Evolutionary conservation across 2,113 vertebrate species (phyloP), one percentile per base, ranked within the genome.

Genomic region (Axis porcinus): DNA sequence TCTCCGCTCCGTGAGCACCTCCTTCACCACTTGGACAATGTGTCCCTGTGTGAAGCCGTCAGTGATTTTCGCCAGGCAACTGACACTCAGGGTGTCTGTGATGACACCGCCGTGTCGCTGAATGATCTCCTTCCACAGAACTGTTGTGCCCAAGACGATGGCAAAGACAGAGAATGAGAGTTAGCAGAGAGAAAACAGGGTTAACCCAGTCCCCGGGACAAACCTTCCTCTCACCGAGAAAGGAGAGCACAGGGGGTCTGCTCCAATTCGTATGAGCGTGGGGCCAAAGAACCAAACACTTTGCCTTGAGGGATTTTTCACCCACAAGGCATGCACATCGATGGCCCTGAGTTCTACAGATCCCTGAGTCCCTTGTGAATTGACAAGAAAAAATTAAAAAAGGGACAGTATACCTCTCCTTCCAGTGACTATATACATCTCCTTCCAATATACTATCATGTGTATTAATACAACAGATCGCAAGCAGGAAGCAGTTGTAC

Each of bases 11-110:
- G 93, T 99, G 40, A 99, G 98, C 92, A 99, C 99, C 0, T 36
- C 36, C 17, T 97, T 97, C 2, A 99, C 98, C 0, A 97, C 98
- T 5, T 95, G 94, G 50, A 99, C 45, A 0, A 99, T 97, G 43
- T 98, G 98, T 1, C 99, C 99, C 28, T 99, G 99, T 0, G 99
- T 99, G 98, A 99, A 99, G 90, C 99, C 99, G 0, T 99, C 99
- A 0, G 99, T 99, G 64, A 99, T 86, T 15, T 98, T 99, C 0
- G 99, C 99, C 36, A 99, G 98, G 93, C 98, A 99, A 70, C 99
- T 99, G 1, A 99, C 30, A 87, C 98, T 99, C 98, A 99, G 5
- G 2, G 89, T 36, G 2, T 60, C 94, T 4, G 97, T 98, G 55
- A 99, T 43, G 0, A 30, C 10, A 4, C 99, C 99, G 0, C 99